phyloP scores from a whole-genome alignment of 2,113 vertebrate species.

The Sisor rabdophorus region DNA sequence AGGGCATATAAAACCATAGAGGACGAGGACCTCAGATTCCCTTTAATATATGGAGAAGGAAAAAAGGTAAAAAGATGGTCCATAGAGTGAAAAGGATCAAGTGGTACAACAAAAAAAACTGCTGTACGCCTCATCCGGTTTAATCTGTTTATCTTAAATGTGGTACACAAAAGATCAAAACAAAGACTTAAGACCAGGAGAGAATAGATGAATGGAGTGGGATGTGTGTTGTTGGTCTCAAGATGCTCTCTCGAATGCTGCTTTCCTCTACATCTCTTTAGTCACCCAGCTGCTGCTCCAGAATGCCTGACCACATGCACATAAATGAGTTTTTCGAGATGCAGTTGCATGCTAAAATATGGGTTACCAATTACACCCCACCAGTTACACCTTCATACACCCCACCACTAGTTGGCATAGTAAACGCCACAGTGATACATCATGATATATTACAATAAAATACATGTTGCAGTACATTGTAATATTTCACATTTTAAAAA shows the following conservation, averaged over 20 bases:
- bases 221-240: not conserved
- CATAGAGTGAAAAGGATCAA: not conserved
- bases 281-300: not conserved
- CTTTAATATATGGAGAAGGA: constrained; percentile 70
- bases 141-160: not conserved
- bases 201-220: too few species aligned
- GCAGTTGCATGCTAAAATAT: too few species aligned
- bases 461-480: too few species aligned
- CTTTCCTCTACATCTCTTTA: not conserved
- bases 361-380: too few species aligned
- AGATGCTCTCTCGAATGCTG: constrained; percentile 1
- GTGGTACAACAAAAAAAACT: not conserved
- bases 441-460: too few species aligned
- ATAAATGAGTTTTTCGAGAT: too few species aligned
- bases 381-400: too few species aligned
- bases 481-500: too few species aligned
- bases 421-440: too few species aligned
- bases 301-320: not conserved
- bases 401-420: too few species aligned
- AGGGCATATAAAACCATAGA: constrained; percentile 82
- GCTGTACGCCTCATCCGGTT: not conserved
- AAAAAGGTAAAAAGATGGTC: constrained; percentile 75
- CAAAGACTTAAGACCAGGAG: not conserved
- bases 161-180: not conserved
- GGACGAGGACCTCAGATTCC: constrained; percentile 64